Base-by-base conservation (phyloP, 2,113 vertebrate species). In the Arvicanthis niloticus region DNA sequence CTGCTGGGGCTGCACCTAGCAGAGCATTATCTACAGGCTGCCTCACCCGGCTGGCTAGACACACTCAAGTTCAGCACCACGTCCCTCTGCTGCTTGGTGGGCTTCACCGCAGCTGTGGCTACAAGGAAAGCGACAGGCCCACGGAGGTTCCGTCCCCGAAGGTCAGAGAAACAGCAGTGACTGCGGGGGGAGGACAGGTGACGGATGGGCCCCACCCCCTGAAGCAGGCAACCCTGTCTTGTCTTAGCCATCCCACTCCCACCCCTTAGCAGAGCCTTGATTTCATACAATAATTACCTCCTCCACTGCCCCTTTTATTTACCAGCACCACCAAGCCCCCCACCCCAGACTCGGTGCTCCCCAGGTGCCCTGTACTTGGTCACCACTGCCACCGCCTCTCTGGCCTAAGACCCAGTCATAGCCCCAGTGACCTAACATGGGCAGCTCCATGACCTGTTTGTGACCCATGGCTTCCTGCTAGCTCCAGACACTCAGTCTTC, bases 111-210 rank as follows among this genome's bases (percentile, higher is more conserved):
- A 16, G 99, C 99, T 0, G 98, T 99, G 98, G 99, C 99, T 93
- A 99, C 99, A 1, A 98, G 98, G 98, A 99, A 99, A 94, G 96
- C 99, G 0, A 98, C 97, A 9, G 98, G 99, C 98, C 98, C 98
- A 11, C 98, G 99, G 98, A 99, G 99, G 99, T 96, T 94, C 98
- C 99, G 99, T 98, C 99, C 99, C 98, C 99, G 99, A 99, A 99
- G 99, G 99, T 99, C 99, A 99, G 99, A 99, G 98, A 98, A 98
- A 98, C 98, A 99, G 98, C 98, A 99, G 98, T 99, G 99, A 99
- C 98, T 91, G 98, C 3, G 72, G 98, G 98, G 98, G 87, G 97
- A 95, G 98, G 97, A 98, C 97, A 65, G 92, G 56, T 12, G 5
- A 94, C 40, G 11, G 62, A 67, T 70, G 58, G 88, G 37, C 92